These are phyloP conservation scores for Kuschelorhynchus macadamiae DNA, from an alignment of 2,888 invertebrate species.

Conservation along the genomic window DNA sequence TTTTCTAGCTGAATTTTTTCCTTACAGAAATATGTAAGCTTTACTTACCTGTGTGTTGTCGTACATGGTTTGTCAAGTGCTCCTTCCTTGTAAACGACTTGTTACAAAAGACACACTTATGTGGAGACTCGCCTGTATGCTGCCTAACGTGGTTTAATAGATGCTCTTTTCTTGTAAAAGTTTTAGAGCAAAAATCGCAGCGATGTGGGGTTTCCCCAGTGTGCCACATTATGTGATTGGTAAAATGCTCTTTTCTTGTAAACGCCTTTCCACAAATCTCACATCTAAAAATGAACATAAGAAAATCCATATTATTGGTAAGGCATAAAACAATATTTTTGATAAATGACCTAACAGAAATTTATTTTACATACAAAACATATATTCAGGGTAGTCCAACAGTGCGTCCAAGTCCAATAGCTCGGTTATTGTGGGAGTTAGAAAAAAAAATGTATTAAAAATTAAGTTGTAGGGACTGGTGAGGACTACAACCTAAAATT, in stretches of 20 bases:
- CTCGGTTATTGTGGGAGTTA: too few species aligned
- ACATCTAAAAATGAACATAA: constrained; percentile 72
- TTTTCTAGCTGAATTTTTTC: too few species aligned
- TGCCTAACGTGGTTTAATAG: constrained; percentile 83
- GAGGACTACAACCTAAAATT: too few species aligned
- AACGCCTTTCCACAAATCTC: constrained; percentile 91
- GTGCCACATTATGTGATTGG: constrained; percentile 92
- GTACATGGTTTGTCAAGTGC: constrained; percentile 88
- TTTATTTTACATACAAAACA: too few species aligned
- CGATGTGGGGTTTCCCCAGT: constrained; percentile 84
- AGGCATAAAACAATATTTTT: too few species aligned
- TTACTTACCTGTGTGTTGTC: constrained; percentile 82
- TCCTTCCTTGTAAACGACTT: constrained; percentile 91
- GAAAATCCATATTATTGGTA: background rate
- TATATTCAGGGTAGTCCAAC: too few species aligned
- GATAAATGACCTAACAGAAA: background rate
- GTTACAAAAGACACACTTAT: constrained; percentile 88
- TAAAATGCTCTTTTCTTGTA: constrained; percentile 90
- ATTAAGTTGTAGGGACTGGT: too few species aligned
- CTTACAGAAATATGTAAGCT: too few species aligned
- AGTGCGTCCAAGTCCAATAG: too few species aligned
- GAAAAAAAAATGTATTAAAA: too few species aligned
- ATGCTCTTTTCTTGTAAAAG: constrained; percentile 84
- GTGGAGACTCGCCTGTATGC: constrained; percentile 87
- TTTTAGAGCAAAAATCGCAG: constrained; percentile 85